Percentiles rank a stretch among this genome's conserved stretches.
These are phyloP conservation scores for Melopsittacus undulatus DNA, from an alignment of 2,797 vertebrate species.

Conservation along the genomic window DNA sequence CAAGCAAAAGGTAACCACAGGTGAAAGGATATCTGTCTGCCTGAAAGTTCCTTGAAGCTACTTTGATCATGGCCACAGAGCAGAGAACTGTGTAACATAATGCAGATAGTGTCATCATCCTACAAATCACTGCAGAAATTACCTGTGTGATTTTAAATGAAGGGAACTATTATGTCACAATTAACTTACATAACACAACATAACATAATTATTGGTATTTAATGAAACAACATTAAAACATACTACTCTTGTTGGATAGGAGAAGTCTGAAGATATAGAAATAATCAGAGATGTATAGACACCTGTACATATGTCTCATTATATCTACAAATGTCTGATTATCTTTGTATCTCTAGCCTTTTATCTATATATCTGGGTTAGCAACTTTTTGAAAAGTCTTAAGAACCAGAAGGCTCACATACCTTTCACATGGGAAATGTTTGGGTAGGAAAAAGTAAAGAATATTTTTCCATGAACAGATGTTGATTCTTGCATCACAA, in stretches of 20 bases:
- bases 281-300: not conserved
- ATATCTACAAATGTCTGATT: not conserved
- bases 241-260: not conserved
- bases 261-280: not conserved
- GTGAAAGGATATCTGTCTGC: not conserved
- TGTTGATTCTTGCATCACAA: not conserved
- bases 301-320: not conserved
- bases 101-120: not conserved
- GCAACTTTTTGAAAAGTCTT: not conserved
- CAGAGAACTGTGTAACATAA: not conserved
- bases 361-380: not conserved
- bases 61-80: not conserved
- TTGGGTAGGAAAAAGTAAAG: not conserved
- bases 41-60: not conserved
- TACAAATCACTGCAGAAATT: not conserved
- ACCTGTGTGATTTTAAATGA: not conserved
- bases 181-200: not conserved
- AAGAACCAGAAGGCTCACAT: not conserved
- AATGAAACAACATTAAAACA: not conserved
- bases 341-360: not conserved
- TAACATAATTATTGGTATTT: not conserved
- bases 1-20: constrained; percentile 27
- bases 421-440: not conserved
- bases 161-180: not conserved
- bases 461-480: not conserved